These are phyloP conservation scores for Microctonus hyperodae DNA, from an alignment of 2,888 invertebrate genomes.

Conservation along the genomic window DNA sequence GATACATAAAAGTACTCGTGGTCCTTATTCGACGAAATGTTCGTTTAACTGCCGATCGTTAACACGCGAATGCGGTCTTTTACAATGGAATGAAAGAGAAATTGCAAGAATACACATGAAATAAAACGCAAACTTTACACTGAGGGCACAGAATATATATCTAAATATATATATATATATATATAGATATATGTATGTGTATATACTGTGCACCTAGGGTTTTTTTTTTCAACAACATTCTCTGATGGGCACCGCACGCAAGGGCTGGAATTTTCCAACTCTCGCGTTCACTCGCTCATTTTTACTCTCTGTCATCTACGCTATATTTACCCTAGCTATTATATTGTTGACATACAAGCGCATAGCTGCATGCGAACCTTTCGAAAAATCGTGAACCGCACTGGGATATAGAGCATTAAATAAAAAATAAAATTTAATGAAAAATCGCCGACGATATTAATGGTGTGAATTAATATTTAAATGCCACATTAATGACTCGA, in stretches of 20 bases:
- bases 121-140: slow-evolving; percentile 19
- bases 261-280: slow-evolving; percentile 10
- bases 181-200: too few species aligned
- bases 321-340: not conserved
- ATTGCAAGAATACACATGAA: slow-evolving; percentile 13
- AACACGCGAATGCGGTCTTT: slow-evolving; percentile 18
- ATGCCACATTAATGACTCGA: not conserved
- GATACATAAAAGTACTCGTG: slow-evolving; percentile 2
- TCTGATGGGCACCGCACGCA: slow-evolving; percentile 18
- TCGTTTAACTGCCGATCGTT: slow-evolving; percentile 12
- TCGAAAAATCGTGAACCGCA: slow-evolving; percentile 20
- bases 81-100: slow-evolving; percentile 3
- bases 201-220: not conserved
- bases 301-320: not conserved
- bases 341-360: slow-evolving; percentile 21
- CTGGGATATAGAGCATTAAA: slow-evolving; percentile 17
- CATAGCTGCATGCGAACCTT: too few species aligned
- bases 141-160: too few species aligned
- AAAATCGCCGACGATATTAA: slow-evolving; percentile 23
- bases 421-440: not conserved
- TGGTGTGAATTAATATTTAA: not conserved
- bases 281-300: not conserved
- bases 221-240: not conserved
- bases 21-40: slow-evolving; percentile 13
- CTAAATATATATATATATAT: too few species aligned